Evolutionary conservation across 2,888 invertebrate genomes (phyloP), one percentile per base, ranked within the genome.

Genomic region (Hyppa rectilinea): DNA sequence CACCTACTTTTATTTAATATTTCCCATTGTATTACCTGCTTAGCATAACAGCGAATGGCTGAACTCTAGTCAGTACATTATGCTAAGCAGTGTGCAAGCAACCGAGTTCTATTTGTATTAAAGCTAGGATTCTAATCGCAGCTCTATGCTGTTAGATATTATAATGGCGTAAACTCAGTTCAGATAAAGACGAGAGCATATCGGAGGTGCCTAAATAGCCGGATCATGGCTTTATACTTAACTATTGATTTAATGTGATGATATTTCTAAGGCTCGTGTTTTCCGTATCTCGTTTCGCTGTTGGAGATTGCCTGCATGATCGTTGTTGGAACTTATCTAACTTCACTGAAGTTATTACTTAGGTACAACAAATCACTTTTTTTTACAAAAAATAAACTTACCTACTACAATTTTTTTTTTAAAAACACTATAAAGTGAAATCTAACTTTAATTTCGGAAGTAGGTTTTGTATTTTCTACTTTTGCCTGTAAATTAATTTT

Each of bases 11-110:
- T 50, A 38, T 45, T 59, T 56, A 56, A 56, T 81, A 70, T 60
- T 75, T 72, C 64, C 47, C 55, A 68, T 67, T 78, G 79, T 66
- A 73, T 55, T 76, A 58, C 17, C 66, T 68, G 65, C n/a, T 85
- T 84, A 78, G 73, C 81, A 81, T 80, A 83, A 69, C 55, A 72
- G 43, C 62, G 67, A 52, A 75, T 69, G 55, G 40, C 29, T 83
- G 82, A 83, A 85, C 84, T 67, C 72, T 43, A 55, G 52, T 59
- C 76, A 47, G 23, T 55, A 66, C 71, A 71, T 83, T 82, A 80
- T 82, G 79, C 71, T 85, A 82, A 83, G 60, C 66, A 77, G 80
- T 63, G 67, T 66, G 71, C n/a, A 68, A 60, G 60, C 69, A 74
- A 65, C 62, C 60, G 63, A 61, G 68, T 76, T 76, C 75, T 66